These are phyloP conservation scores for Phalloptychus januarius DNA, from an alignment of 2,797 vertebrate species.

Conservation along the genomic window DNA sequence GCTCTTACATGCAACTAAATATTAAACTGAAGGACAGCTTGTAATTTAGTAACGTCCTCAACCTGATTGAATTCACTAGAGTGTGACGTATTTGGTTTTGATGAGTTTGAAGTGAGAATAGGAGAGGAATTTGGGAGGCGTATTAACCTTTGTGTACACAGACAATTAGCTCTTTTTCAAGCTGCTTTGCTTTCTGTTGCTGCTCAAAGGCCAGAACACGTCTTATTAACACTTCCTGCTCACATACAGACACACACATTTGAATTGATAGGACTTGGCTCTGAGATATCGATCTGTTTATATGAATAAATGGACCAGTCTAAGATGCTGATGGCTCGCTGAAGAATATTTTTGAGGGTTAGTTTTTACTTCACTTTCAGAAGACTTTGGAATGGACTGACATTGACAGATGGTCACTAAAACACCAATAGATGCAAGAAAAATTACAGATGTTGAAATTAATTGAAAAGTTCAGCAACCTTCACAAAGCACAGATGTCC, in stretches of 20 bases:
- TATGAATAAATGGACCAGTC: conserved; percentile 45
- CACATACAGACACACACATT: conserved; percentile 23
- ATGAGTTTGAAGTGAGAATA: conserved; percentile 19
- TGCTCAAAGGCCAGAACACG: conserved; percentile 36
- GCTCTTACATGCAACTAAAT: neutral
- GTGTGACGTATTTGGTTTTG: conserved; percentile 12
- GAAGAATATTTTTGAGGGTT: conserved; percentile 33
- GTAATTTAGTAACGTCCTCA: conserved; percentile 10
- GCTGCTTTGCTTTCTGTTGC: conserved; percentile 35
- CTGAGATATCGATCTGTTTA: conserved; percentile 65
- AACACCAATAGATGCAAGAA: neutral
- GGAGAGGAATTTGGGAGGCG: conserved; percentile 21
- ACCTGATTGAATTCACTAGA: conserved; percentile 12
- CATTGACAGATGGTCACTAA: neutral
- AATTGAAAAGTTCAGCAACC: neutral
- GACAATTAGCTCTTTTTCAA: conserved; percentile 54
- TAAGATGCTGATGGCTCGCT: conserved; percentile 30
- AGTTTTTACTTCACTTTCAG: conserved; percentile 18
- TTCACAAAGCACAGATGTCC: conserved; percentile 5
- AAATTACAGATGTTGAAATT: conserved; percentile 6
- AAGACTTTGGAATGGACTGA: conserved; percentile 17
- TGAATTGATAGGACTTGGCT: conserved; percentile 52
- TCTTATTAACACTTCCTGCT: conserved; percentile 23
- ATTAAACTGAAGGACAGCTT: neutral
- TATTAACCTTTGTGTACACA: conserved; percentile 55